These are phyloP conservation scores for Schizopygopsis pylzovi DNA, from an alignment of 2,797 vertebrate species.

Conservation along the genomic window DNA sequence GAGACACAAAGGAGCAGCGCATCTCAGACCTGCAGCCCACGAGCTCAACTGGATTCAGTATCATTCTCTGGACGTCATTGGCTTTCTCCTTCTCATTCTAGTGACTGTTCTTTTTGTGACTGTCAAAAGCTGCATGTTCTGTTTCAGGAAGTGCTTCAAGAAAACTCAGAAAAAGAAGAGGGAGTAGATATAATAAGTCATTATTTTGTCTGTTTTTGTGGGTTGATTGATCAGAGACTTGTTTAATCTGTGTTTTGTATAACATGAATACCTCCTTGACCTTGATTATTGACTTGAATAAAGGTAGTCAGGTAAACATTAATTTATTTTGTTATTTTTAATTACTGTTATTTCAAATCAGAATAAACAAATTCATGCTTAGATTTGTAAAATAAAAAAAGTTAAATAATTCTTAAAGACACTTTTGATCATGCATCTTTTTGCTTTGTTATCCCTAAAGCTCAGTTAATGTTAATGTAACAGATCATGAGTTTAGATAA, in stretches of 20 bases:
- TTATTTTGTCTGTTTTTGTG: background rate
- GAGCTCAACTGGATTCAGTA: constrained; percentile 95
- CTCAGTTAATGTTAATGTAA: background rate
- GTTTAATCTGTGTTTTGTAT: background rate
- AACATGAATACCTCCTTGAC: background rate
- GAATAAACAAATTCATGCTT: background rate
- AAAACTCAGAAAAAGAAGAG: constrained; percentile 73
- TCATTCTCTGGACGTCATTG: constrained; percentile 87
- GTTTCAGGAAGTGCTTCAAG: constrained; percentile 76
- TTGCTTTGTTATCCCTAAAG: background rate
- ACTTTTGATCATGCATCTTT: background rate
- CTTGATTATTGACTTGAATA: constrained; percentile 15
- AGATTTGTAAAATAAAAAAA: background rate
- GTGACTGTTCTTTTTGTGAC: constrained; percentile 72
- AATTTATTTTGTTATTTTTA: background rate
- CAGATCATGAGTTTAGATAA: background rate
- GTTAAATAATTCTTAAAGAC: background rate
- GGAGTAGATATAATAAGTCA: constrained; percentile 55
- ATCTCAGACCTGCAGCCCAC: constrained; percentile 86
- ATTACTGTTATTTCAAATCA: background rate
- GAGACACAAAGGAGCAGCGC: constrained; percentile 87
- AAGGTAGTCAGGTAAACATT: background rate
- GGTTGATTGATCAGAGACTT: background rate
- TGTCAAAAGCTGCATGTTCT: constrained; percentile 81
- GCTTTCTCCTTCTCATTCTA: constrained; percentile 75